A percentile compares a stretch with the other conserved stretches of the same genome.
These are phyloP conservation scores for Macrotis lagotis DNA, from an alignment of 2,113 vertebrate species.

Conservation along the genomic window DNA sequence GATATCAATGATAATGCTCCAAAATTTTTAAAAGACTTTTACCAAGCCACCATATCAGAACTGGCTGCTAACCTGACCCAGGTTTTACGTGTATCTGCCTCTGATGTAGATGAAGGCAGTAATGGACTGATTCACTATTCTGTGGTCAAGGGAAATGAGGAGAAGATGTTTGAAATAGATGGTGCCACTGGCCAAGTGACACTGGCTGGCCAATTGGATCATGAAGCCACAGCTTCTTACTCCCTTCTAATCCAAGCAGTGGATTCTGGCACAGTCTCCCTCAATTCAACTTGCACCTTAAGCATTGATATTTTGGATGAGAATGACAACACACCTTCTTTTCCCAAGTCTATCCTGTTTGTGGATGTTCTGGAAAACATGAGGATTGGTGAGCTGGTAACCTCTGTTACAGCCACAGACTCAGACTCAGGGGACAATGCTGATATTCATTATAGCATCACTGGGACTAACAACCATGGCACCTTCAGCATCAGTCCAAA, in stretches of 20 bases:
- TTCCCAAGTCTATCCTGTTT: conserved; percentile 90
- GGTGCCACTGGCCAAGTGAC: conserved; percentile 92
- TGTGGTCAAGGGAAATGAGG: conserved; percentile 93
- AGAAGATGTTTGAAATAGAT: conserved; percentile 92
- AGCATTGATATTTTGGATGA: conserved; percentile 94
- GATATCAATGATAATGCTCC: conserved; percentile 98
- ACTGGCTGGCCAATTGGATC: conserved; percentile 93
- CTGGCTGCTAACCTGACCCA: conserved; percentile 93
- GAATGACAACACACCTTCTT: conserved; percentile 96
- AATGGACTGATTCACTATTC: conserved; percentile 93
- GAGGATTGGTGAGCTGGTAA: conserved; percentile 96
- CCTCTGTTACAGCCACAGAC: conserved; percentile 94
- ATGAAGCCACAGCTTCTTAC: conserved; percentile 92
- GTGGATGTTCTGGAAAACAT: conserved; percentile 97
- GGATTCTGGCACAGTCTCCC: conserved; percentile 87
- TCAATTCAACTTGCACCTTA: conserved; percentile 93
- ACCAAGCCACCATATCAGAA: conserved; percentile 96
- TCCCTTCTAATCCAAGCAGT: conserved; percentile 93
- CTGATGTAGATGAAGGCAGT: conserved; percentile 94
- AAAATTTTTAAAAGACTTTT: conserved; percentile 96
- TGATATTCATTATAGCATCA: conserved; percentile 95
- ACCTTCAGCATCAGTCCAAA: conserved; percentile 97
- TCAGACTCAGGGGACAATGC: conserved; percentile 95
- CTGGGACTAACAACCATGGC: conserved; percentile 94
- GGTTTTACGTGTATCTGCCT: conserved; percentile 94